Evolutionary conservation across 37 sponge, comb jelly and placozoan species (phyloP), one percentile per base, ranked within the genome.

Genomic region (Beroe forskalii): DNA sequence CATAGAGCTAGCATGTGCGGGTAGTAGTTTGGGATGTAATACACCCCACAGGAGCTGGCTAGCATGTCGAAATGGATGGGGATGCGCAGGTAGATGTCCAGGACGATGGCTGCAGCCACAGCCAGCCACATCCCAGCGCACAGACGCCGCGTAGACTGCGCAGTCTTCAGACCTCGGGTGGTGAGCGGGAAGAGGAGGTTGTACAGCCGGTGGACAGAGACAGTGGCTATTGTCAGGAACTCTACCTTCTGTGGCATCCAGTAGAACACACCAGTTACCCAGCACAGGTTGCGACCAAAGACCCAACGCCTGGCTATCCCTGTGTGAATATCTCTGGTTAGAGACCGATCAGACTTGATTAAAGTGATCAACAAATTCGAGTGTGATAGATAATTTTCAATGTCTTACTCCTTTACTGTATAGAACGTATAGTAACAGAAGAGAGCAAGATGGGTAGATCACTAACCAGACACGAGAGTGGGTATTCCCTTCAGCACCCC

Each of bases 231-330:
- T 28, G 25, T 30, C 66, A 28, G 66, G 28, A 63, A 28, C 66
- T 63, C 66, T 30, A 63, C 66, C 14, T 4, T 6, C 9, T 24
- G 6, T 4, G 28, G 4, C 28, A 63, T 20, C 28, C 25, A 63
- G 2, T 30, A 24, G 4, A 63, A 3, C 4, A 63, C 20, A 8
- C 66, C 66, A 30, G 20, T 28, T 24, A 63, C 25, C 14, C 14
- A 63, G 25, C 66, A 63, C 3, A 24, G 28, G 23, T 28, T 30
- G 4, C 28, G 4, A 23, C 66, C 66, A 4, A 63, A 20, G 3
- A 63, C 66, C 66, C 66, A 63, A 24, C n/a, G 20, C 25, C 25
- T 63, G 25, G 66, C 66, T 63, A 63, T 63, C 66, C 60, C 60
- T 55, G 60, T n/a, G n/a, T n/a, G n/a, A n/a, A n/a, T n/a, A n/a